Evolutionary conservation across 2,888 invertebrate genomes (phyloP), one percentile per base, ranked within the genome.

Genomic region (Stenurella melanura): DNA sequence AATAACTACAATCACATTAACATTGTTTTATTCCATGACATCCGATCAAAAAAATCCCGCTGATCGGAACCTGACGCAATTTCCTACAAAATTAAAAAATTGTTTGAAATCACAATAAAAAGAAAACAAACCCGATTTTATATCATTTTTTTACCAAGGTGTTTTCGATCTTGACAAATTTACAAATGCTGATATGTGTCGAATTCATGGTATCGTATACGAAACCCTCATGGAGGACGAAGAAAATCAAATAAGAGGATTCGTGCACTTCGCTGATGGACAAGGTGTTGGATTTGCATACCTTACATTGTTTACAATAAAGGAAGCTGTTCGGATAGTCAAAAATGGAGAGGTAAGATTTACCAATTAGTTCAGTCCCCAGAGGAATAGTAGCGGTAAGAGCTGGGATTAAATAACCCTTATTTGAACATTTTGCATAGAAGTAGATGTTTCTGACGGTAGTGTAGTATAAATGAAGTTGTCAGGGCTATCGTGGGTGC

Each of bases 221-320:
- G 96, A 96, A 88, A 93, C 95, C 0, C 87, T 96, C 63, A 92
- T 96, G 91, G 96, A 96, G 87, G 95, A 96, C 86, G 96, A 96
- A 87, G 94, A 95, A 82, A 93, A 92, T 82, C 96, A 96, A 89
- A 92, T 96, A 9, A 91, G 94, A 15, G 96, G 96, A 12, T 92
- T 94, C 85, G 94, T 95, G 0, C 96, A 96, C 89, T 93, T 94
- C 87, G 94, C 93, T 1, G 96, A 96, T 85, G 94, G 95, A 30
- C 91, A 92, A 75, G 94, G 95, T 0, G 94, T 95, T 78, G 93
- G 94, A 81, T 94, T 95, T 83, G 93, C 95, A 0, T 94, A 95
- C 85, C 90, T 96, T 69, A 95, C 95, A 0, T 90, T 95, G 9
- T 95, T 95, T 89, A 94, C 95, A 2, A 95, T 95, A 4, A 93